phyloP scores from a whole-genome alignment of 2,113 vertebrate species.

The Zosterops hypoxanthus region DNA sequence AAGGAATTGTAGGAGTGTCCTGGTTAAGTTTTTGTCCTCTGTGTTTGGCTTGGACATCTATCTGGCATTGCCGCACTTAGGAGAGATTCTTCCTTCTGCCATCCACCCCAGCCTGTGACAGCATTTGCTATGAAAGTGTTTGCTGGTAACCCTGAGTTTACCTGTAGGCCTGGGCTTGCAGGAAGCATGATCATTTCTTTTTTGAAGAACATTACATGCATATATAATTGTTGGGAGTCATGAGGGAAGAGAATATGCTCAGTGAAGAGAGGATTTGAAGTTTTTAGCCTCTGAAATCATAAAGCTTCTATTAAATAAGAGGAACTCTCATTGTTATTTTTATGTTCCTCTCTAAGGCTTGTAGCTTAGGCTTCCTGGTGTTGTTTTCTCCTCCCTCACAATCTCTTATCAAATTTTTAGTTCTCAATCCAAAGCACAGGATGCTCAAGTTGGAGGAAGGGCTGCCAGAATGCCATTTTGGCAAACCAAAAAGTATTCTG shows the following conservation, averaged over 20 bases:
- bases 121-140: neutral
- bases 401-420: neutral
- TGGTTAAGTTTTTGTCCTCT: neutral
- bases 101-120: neutral
- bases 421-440: neutral
- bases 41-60: neutral
- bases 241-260: neutral
- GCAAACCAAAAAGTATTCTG: neutral
- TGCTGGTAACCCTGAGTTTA: neutral
- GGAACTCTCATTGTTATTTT: neutral
- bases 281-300: slow-evolving; percentile 19
- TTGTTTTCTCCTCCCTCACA: neutral
- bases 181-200: neutral
- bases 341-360: neutral
- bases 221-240: neutral
- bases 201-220: neutral
- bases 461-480: neutral
- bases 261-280: neutral
- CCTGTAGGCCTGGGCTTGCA: neutral
- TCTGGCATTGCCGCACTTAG: neutral
- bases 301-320: neutral
- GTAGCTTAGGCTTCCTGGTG: neutral
- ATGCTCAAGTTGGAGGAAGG: neutral
- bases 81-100: neutral
- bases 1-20: neutral